Evolutionary conservation across 2,113 vertebrate species (phyloP).

Genomic region (Uria aalge): DNA sequence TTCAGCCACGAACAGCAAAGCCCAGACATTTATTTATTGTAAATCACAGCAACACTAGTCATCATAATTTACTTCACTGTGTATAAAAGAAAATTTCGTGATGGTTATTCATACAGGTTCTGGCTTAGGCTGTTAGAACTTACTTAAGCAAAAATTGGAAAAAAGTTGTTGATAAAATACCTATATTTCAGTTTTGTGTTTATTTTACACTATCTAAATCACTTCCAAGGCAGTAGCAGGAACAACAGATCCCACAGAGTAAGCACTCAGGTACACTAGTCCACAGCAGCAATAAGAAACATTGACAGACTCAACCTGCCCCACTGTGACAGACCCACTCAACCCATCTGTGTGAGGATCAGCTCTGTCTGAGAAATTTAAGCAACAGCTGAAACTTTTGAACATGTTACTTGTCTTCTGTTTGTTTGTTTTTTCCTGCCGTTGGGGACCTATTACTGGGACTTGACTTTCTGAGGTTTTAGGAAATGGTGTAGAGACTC

Average conservation of each 20-base stretch:
- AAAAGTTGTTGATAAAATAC: not conserved
- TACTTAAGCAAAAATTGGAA: not conserved
- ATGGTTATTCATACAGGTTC: not conserved
- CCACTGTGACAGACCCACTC: not conserved
- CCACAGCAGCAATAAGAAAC: not conserved
- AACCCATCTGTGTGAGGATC: not conserved
- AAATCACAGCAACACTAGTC: not conserved
- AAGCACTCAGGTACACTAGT: not conserved
- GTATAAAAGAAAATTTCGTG: not conserved
- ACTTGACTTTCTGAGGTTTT: not conserved
- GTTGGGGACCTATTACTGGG: not conserved
- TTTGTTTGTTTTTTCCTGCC: not conserved
- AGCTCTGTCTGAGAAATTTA: not conserved
- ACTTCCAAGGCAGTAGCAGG: not conserved
- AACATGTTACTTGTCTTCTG: not conserved
- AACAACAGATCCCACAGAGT: not conserved
- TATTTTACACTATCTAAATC: not conserved
- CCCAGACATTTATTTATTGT: not conserved
- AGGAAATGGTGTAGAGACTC: not conserved
- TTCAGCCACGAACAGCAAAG: not conserved
- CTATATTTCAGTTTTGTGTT: not conserved
- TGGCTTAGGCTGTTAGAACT: not conserved
- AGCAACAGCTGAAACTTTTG: not conserved
- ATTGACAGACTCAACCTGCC: not conserved
- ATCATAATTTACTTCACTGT: not conserved